Evolutionary conservation across 1,140 invertebrate species (phyloP).

Genomic region (Drosophila truncata): DNA sequence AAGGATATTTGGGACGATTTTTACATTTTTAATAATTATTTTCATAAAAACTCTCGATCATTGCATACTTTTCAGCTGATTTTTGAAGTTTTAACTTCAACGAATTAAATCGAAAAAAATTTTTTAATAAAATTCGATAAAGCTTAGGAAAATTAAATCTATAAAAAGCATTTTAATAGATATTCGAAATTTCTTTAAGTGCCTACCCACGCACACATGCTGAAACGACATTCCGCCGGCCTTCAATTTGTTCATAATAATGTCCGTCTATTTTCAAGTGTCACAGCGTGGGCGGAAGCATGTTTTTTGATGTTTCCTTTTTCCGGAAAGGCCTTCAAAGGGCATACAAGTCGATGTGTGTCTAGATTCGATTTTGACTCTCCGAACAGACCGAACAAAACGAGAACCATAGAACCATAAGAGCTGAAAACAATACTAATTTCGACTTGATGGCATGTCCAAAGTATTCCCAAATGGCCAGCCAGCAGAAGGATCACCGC

Average conservation of each 20-base stretch:
- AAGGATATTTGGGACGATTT: background rate
- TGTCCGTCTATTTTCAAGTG: slow-evolving; percentile 69
- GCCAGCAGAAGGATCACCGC: slow-evolving; percentile 21
- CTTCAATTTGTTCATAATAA: slow-evolving; percentile 78
- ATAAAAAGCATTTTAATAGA: background rate
- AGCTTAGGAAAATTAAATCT: background rate
- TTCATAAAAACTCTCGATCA: no score
- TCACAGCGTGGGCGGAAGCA: slow-evolving; percentile 30
- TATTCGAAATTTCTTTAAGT: background rate
- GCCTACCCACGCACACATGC: slow-evolving; percentile 4
- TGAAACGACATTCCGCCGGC: slow-evolving; percentile 52
- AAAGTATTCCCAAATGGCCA: slow-evolving; percentile 20
- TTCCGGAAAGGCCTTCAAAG: slow-evolving; percentile 25
- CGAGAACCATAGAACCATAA: slow-evolving; percentile 10
- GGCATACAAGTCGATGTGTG: slow-evolving; percentile 10
- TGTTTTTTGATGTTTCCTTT: slow-evolving; percentile 46
- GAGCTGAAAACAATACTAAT: slow-evolving; percentile 44
- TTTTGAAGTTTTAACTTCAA: background rate
- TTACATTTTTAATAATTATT: no score
- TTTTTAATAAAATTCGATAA: background rate
- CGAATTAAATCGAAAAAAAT: background rate
- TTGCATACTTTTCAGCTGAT: background rate
- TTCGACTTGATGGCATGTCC: slow-evolving; percentile 29
- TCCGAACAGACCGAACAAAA: background rate
- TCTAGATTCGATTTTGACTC: slow-evolving; percentile 10